A percentile compares a stretch with the other conserved stretches of the same genome.
Evolutionary conservation across 2,888 invertebrate genomes (phyloP).

Genomic region (Griposia aprilina): DNA sequence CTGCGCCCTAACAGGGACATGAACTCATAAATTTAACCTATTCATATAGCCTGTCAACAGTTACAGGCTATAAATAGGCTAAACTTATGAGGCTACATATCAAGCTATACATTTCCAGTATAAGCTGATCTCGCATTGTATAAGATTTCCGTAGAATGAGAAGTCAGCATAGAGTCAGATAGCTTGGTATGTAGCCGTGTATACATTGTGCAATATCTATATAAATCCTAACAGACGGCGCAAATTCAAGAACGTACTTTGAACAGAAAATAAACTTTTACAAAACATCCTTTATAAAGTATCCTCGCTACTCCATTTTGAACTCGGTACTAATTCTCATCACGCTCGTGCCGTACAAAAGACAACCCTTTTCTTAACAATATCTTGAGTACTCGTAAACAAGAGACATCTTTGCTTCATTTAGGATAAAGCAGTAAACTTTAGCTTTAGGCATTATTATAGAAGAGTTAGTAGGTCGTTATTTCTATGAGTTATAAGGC

Average conservation of each 20-base stretch:
- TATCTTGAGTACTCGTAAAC: slow-evolving; percentile 40
- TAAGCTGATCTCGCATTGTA: too few species aligned
- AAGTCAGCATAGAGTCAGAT: too few species aligned
- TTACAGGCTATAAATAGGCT: too few species aligned
- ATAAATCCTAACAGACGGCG: neutral
- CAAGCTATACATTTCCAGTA: too few species aligned
- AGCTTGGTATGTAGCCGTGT: too few species aligned
- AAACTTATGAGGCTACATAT: too few species aligned
- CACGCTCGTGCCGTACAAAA: slow-evolving; percentile 17
- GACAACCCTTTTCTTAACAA: slow-evolving; percentile 26
- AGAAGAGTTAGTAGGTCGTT: slow-evolving; percentile 27
- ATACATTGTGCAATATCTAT: too few species aligned
- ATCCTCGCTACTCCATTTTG: neutral
- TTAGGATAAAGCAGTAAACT: slow-evolving; percentile 37
- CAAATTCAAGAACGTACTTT: neutral
- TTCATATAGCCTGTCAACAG: too few species aligned
- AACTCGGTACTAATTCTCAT: slow-evolving; percentile 4
- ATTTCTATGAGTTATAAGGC: slow-evolving; percentile 16
- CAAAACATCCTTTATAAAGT: neutral
- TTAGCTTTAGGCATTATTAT: slow-evolving; percentile 7
- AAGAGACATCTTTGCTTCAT: slow-evolving; percentile 30
- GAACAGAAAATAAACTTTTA: neutral
- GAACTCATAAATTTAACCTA: too few species aligned
- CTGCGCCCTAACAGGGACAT: too few species aligned
- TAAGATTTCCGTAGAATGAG: too few species aligned